These are phyloP conservation scores for Progne subis DNA, from an alignment of 2,113 vertebrate species.

Conservation along the genomic window DNA sequence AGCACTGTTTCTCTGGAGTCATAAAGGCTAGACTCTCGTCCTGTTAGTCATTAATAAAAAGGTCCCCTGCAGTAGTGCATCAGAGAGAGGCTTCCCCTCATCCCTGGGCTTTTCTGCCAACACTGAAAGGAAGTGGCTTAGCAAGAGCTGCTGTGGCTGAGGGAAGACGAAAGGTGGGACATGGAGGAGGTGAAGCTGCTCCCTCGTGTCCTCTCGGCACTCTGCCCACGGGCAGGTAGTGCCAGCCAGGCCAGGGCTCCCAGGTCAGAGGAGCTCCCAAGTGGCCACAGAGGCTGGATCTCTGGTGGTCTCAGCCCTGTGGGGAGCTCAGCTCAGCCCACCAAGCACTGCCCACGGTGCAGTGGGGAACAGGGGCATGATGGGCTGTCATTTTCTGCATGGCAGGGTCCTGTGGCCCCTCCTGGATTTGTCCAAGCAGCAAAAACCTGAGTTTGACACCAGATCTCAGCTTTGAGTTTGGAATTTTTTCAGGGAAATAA, in stretches of 20 bases:
- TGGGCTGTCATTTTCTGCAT: neutral
- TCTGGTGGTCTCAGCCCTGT: neutral
- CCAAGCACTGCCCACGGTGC: accelerated
- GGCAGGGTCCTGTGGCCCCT: neutral
- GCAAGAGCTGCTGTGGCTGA: neutral
- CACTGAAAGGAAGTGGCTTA: neutral
- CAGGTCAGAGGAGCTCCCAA: neutral
- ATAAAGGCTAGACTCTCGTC: neutral
- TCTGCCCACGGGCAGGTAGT: accelerated
- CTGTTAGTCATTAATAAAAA: neutral
- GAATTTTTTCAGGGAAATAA: neutral
- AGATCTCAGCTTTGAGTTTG: neutral
- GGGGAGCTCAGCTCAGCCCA: neutral
- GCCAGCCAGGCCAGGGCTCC: neutral
- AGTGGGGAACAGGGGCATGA: accelerated
- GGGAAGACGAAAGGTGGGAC: accelerated
- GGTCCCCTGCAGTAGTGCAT: neutral
- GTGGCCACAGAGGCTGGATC: neutral
- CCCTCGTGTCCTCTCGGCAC: accelerated
- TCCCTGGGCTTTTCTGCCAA: neutral
- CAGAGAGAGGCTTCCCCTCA: neutral
- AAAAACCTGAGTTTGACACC: neutral
- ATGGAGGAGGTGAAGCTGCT: accelerated
- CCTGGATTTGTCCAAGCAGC: neutral
- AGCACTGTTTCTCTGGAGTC: neutral